A percentile compares a stretch with the other conserved stretches of the same genome.
Evolutionary conservation across 2,888 invertebrate genomes (phyloP).

Genomic region (Chirona hameri): DNA sequence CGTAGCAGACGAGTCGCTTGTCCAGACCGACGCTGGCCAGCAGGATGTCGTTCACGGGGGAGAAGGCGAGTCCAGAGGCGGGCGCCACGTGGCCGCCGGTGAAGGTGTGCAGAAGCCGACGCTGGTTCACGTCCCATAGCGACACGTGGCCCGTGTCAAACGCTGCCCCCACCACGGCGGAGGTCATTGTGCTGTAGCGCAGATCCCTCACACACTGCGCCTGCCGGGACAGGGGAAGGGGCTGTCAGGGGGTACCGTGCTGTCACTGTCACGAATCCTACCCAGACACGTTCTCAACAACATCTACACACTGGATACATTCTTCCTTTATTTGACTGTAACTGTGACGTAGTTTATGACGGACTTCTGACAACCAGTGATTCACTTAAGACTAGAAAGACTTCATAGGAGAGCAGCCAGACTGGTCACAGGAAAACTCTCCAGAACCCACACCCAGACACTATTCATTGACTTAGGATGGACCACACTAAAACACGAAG

Average conservation of each 20-base stretch:
- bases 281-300: too few species aligned
- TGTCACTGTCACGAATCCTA: too few species aligned
- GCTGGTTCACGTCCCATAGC: constrained; percentile 47
- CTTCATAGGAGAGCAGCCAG: too few species aligned
- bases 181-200: neutral
- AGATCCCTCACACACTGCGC: constrained; percentile 2
- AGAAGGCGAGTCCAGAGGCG: constrained; percentile 48
- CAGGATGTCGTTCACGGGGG: constrained; percentile 49
- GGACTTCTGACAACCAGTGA: too few species aligned
- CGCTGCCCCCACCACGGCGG: constrained; percentile 44
- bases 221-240: neutral
- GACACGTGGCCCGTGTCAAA: constrained; percentile 47
- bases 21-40: constrained; percentile 49
- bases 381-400: too few species aligned
- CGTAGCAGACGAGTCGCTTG: constrained; percentile 48
- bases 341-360: too few species aligned
- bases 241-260: neutral
- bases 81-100: constrained; percentile 46
- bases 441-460: too few species aligned
- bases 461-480: too few species aligned
- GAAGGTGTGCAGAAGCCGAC: constrained; percentile 45
- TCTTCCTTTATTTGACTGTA: too few species aligned
- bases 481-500: too few species aligned
- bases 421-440: too few species aligned
- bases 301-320: too few species aligned